Conservation (phyloP, 2,797 vertebrate species). For the Betta splendens region DNA sequence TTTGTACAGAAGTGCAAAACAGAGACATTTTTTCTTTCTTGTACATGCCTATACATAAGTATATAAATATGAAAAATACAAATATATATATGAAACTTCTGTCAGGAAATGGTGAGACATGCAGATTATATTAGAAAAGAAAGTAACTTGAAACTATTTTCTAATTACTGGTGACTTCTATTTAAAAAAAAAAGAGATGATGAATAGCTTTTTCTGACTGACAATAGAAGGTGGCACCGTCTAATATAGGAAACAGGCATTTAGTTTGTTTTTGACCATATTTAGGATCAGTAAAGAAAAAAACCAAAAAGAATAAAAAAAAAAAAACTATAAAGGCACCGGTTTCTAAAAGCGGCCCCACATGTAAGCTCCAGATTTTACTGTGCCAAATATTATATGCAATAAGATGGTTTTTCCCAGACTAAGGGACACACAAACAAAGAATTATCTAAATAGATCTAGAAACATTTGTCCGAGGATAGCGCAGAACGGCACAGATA, state of each 20-base stretch:
- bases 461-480: constrained; percentile 67
- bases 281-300: constrained; percentile 80
- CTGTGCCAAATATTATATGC: constrained; percentile 90
- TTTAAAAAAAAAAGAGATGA: constrained; percentile 84
- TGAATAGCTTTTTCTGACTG: constrained; percentile 79
- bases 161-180: constrained; percentile 94
- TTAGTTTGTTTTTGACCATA: constrained; percentile 83
- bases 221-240: constrained; percentile 76
- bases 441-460: constrained; percentile 59
- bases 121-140: constrained; percentile 89
- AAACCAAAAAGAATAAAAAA: not conserved
- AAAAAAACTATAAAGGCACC: constrained; percentile 77
- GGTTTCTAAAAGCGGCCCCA: constrained; percentile 85
- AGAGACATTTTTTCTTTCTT: constrained; percentile 91
- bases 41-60: constrained; percentile 96
- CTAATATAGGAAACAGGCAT: constrained; percentile 69
- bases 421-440: constrained; percentile 65
- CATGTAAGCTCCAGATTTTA: constrained; percentile 86
- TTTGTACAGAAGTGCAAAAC: constrained; percentile 93
- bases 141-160: constrained; percentile 93
- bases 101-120: constrained; percentile 86
- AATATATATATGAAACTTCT: constrained; percentile 81
- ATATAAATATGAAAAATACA: constrained; percentile 78
- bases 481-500: constrained; percentile 72
- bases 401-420: constrained; percentile 84